phyloP scores from a whole-genome alignment of 2,888 invertebrate species.

The Dryobotodes eremita region DNA sequence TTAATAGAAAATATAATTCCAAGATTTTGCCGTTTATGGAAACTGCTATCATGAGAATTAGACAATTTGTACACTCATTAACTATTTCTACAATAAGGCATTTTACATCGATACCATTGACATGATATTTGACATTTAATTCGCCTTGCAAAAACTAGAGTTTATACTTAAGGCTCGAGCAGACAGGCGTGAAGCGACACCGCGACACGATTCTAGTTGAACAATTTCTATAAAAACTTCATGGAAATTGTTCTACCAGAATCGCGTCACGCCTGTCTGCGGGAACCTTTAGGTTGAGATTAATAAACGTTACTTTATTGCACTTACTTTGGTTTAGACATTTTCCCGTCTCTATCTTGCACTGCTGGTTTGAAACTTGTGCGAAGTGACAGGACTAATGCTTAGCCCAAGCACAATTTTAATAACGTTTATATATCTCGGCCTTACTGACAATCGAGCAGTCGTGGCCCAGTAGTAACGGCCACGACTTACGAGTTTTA shows the following conservation, averaged over 20 bases:
- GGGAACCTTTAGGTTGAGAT: too few relatives aligned
- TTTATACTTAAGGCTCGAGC: background rate
- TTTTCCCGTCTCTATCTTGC: background rate
- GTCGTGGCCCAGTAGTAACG: too few relatives aligned
- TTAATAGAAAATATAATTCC: too few relatives aligned
- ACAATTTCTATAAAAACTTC: too few relatives aligned
- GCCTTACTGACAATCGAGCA: too few relatives aligned
- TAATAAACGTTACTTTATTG: background rate
- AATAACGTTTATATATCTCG: background rate
- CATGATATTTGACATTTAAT: background rate
- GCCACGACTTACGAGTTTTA: too few relatives aligned
- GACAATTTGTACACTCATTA: background rate
- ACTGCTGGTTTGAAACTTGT: background rate
- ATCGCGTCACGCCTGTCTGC: too few relatives aligned
- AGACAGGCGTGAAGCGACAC: too few relatives aligned
- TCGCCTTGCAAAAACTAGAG: background rate
- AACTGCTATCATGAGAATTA: background rate
- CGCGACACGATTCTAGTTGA: too few relatives aligned
- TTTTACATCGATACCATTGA: background rate
- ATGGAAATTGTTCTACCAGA: too few relatives aligned
- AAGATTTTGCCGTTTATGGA: too few relatives aligned
- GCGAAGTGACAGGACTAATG: background rate
- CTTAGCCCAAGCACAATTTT: background rate
- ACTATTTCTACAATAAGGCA: background rate
- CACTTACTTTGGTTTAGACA: background rate